Evolutionary conservation across 2,113 vertebrate species (phyloP).

Genomic region (Aspiorhynchus laticeps): DNA sequence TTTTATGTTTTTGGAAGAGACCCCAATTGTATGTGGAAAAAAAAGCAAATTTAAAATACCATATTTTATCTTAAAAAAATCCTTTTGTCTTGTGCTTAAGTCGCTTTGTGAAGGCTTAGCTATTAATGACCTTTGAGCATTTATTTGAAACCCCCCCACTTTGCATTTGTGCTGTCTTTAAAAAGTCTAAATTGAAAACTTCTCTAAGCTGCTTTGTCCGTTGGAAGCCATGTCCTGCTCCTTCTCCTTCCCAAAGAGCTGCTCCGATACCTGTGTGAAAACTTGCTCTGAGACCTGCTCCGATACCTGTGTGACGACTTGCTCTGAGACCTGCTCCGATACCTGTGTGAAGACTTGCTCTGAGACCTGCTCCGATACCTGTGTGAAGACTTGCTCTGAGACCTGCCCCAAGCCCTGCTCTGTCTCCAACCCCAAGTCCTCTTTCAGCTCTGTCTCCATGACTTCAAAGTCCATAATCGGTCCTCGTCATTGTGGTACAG

Average conservation of each 20-base stretch:
- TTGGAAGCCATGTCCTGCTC: conserved; percentile 62
- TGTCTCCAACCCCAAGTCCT: not conserved
- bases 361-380: not conserved
- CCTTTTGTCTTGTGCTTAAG: conserved; percentile 3
- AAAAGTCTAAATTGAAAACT: not conserved
- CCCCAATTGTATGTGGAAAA: not conserved
- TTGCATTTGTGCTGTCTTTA: conserved; percentile 16
- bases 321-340: not conserved
- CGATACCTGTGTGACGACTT: too few relatives aligned
- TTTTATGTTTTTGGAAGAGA: not conserved
- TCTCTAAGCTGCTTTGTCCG: conserved; percentile 28
- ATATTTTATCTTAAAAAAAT: not conserved
- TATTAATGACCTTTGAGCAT: conserved; percentile 27
- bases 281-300: not conserved
- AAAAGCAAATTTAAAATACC: not conserved
- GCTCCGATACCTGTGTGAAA: not conserved
- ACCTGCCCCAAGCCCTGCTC: not conserved
- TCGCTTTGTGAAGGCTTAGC: conserved; percentile 41
- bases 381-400: too few relatives aligned
- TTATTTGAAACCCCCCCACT: conserved; percentile 47
- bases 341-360: not conserved
- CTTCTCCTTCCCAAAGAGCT: not conserved
- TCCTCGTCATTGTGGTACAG: conserved; percentile 57
- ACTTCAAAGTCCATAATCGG: conserved; percentile 34
- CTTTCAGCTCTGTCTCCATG: not conserved